phyloP scores from a whole-genome alignment of 2,888 invertebrate genomes.

The Patella pellucida region DNA sequence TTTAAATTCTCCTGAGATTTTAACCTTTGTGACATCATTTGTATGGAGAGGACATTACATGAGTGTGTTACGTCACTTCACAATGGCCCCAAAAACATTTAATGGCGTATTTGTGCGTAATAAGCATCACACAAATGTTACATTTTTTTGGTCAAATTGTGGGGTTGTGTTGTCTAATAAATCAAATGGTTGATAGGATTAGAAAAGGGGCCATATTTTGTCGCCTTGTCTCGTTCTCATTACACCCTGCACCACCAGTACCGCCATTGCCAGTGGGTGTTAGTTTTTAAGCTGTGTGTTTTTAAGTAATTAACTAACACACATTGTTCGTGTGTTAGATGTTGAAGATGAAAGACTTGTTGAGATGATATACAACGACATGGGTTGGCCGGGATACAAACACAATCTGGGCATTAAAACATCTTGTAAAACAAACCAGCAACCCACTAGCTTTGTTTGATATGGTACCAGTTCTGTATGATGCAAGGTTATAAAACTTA shows the following conservation, averaged over 20 bases:
- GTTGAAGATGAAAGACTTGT: neutral
- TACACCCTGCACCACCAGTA: neutral
- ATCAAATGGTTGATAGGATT: neutral
- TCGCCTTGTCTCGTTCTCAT: neutral
- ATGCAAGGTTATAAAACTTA: too few relatives aligned
- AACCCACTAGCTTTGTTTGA: too few relatives aligned
- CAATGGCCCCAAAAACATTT: neutral
- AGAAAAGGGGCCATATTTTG: constrained; percentile 2
- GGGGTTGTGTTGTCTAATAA: too few relatives aligned
- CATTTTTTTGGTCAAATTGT: too few relatives aligned
- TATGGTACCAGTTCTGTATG: too few relatives aligned
- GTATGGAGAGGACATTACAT: neutral
- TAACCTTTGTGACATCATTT: constrained; percentile 7
- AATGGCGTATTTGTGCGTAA: too few relatives aligned
- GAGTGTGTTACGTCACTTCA: neutral
- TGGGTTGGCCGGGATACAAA: neutral
- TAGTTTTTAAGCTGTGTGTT: too few relatives aligned
- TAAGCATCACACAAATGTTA: too few relatives aligned
- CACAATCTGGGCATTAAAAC: neutral
- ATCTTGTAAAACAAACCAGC: too few relatives aligned
- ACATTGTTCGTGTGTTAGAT: neutral
- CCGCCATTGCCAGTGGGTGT: too few relatives aligned
- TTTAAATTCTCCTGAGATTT: neutral
- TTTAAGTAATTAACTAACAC: too few relatives aligned
- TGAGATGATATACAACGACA: neutral